These are phyloP conservation scores for Acronicta leporina DNA, from an alignment of 2,888 invertebrate species.

Conservation along the genomic window DNA sequence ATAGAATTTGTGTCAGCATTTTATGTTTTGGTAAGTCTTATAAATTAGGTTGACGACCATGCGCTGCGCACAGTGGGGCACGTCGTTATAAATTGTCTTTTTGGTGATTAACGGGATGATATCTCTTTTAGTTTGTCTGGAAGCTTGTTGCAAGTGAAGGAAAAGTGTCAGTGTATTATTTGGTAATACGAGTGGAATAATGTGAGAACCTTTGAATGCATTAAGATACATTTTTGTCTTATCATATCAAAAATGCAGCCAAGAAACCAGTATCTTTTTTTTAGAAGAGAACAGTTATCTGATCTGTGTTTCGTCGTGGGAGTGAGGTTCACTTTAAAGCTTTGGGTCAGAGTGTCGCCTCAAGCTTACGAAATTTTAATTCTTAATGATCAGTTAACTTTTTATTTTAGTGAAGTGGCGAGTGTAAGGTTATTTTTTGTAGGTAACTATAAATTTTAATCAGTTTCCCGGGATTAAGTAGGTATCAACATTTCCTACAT, in stretches of 20 bases:
- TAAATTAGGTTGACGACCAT: conserved; percentile 58
- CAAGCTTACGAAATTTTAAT: conserved; percentile 34
- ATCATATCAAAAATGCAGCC: conserved; percentile 38
- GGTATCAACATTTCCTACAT: too few species aligned
- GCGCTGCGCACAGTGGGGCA: conserved; percentile 72
- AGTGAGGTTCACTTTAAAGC: conserved; percentile 26
- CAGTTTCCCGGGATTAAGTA: background rate
- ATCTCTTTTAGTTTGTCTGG: conserved; percentile 31
- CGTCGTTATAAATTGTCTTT: conserved; percentile 60
- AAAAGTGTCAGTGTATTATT: conserved; percentile 3
- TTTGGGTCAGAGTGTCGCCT: conserved; percentile 5
- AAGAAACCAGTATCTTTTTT: too few species aligned
- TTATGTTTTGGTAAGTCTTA: conserved; percentile 71
- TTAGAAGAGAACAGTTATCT: conserved; percentile 18
- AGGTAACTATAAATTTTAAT: too few species aligned
- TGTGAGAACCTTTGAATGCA: conserved; percentile 12
- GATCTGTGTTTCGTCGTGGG: conserved; percentile 31
- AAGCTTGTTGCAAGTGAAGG: conserved; percentile 14
- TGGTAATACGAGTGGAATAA: conserved; percentile 1
- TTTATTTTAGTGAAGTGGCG: background rate
- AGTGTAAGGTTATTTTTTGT: conserved; percentile 11
- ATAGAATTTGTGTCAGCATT: conserved; percentile 41
- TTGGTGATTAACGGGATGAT: conserved; percentile 22
- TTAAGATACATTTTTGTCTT: conserved; percentile 12
- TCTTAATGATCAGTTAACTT: conserved; percentile 6